Evolutionary conservation across 2,113 vertebrate species (phyloP), one percentile per base, ranked within the genome.

Genomic region (Pteruthius melanotis): DNA sequence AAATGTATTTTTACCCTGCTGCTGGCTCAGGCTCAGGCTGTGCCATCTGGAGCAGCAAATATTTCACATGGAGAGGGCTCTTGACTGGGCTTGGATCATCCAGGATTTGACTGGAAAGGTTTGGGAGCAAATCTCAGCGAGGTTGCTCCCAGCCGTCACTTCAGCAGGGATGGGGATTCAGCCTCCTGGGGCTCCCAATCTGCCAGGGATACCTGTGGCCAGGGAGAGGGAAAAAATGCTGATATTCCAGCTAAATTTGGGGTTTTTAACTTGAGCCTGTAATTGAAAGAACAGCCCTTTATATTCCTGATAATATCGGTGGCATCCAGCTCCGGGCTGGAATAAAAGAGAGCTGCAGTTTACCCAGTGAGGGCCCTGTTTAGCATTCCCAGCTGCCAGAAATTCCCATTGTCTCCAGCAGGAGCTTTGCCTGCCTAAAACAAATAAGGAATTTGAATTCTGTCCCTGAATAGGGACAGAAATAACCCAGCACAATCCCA

Each of bases 31-130:
- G 52, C 91, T 95, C 81, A 45, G 91, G 61, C 74, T 95, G 23
- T 39, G 89, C 96, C 95, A 95, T 96, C 96, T 96, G 96, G 77
- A 94, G 89, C 93, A 94, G 93, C 83, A 89, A 91, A 91, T 88
- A 93, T 90, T 91, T 77, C 89, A 87, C 70, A 81, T 65, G 78
- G 74, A 95, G 94, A 91, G 78, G 84, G 82, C 95, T 94, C 91
- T 91, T 24, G 53, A 83, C 91, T 68, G 8, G 35, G 89, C 54
- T 87, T 85, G 90, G 94, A 90, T 88, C 95, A 91, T 72, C 70
- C 78, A 85, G 87, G 95, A 83, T 95, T 45, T 27, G 90, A 5
- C 74, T 90, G 87, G 95, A 52, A 94, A 76, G 74, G 78, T 96
- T 95, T 91, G 93, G 84, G 93, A 96, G 94, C 82, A 91, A 95